Evolutionary conservation across 1,140 invertebrate species (phyloP), one percentile per base, ranked within the genome.

Genomic region (Drosophila rhopaloa): DNA sequence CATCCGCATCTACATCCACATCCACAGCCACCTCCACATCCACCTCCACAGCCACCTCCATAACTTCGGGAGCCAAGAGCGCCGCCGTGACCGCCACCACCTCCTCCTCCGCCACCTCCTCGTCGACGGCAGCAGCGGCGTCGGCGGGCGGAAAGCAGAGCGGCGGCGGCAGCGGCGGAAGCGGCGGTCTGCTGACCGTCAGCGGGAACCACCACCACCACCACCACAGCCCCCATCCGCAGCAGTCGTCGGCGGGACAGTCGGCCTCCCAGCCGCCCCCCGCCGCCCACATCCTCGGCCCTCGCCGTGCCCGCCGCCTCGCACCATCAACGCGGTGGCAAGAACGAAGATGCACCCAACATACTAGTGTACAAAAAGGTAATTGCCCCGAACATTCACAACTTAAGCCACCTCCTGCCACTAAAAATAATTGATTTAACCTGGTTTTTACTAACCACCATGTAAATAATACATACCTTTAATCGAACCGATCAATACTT

Each of bases 311-410:
- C 60, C n/a, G 47, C 68, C 38, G 54, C 76, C 38, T 76, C 72
- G 47, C 47, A 81, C 43, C 79, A 92, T 44, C 79, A 92, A 60
- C 63, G 79, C 27, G 73, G 79, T 41, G 81, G 73, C 47, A 90
- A 79, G 50, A 91, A 90, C 57, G 91, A 92, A 59, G 91, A 92
- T 82, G 91, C 92, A n/a, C 92, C 92, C 37, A 92, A 92, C 48
- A 92, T 92, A 51, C 56, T 92, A 29, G 92, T 92, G 13, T 92
- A 92, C 56, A 92, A 92, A 61, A 92, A 92, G 90, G 92, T 92
- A 56, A 74, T 19, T 14, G 8, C 5, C 0, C 29, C 29, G 29
- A 1, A 32, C 29, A 32, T 32, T 32, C 29, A 6, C 29, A 32
- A 32, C 6, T 32, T 16, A 16, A 16, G 16, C 16, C 16, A 16